A percentile compares a stretch with the other conserved stretches of the same genome.
Evolutionary conservation across 37 sponge, comb jelly and placozoan species (phyloP).

Genomic region (Geodia barretti): DNA sequence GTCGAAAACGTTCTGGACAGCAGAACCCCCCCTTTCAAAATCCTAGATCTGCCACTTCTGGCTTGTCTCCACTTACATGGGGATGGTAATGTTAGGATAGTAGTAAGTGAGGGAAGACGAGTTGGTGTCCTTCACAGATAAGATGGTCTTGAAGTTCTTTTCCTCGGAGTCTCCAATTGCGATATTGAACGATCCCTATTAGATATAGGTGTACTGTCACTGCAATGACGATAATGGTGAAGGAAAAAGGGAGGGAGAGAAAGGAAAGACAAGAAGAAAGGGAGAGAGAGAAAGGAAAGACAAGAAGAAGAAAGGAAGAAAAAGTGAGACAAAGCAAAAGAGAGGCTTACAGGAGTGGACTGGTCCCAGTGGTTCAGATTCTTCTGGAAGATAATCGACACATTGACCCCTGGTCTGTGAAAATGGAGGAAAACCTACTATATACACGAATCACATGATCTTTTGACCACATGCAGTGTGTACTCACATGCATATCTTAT

Average conservation of each 20-base stretch:
- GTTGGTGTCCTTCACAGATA: conserved; percentile 27
- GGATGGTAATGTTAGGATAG: conserved; percentile 13
- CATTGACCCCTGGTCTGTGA: conserved; percentile 42
- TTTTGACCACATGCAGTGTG: too few species aligned
- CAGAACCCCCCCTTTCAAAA: too few species aligned
- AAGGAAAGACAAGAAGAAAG: too few species aligned
- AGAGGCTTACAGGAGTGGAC: conserved; percentile 34
- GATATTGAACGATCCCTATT: conserved; percentile 38
- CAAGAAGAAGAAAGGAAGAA: too few species aligned
- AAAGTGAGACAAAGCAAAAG: too few species aligned
- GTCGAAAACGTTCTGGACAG: too few species aligned
- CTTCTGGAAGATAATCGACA: conserved; percentile 77
- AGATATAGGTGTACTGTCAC: not conserved
- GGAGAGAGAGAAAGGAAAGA: too few species aligned
- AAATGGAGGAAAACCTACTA: too few species aligned
- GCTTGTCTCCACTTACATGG: conserved; percentile 25
- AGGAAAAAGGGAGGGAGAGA: too few species aligned
- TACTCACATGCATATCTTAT: too few species aligned
- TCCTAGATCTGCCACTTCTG: not conserved
- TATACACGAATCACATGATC: too few species aligned
- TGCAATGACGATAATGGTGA: too few species aligned
- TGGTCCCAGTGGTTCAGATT: conserved; percentile 80
- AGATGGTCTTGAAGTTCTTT: not conserved
- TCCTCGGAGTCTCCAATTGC: conserved; percentile 1
- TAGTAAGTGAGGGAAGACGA: conserved; percentile 34